Conservation (phyloP, 2,888 invertebrate species). For the Morpho helenor region DNA sequence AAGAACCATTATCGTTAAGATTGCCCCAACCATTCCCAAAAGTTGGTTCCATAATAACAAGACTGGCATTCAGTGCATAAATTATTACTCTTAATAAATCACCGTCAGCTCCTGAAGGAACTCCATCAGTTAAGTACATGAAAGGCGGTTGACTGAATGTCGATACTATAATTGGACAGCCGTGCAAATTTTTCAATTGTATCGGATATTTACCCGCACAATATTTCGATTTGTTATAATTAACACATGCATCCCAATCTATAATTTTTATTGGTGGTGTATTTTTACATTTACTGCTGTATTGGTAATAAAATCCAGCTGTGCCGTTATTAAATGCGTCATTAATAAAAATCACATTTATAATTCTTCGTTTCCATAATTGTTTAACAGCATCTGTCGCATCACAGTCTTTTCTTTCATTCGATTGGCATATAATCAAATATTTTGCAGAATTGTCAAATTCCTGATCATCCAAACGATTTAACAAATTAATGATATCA, state of each 20-base stretch:
- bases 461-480: constrained; percentile 38
- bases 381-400: constrained; percentile 41
- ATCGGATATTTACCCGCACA: constrained; percentile 39
- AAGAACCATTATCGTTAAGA: constrained; percentile 44
- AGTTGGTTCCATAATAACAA: constrained; percentile 47
- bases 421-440: constrained; percentile 52
- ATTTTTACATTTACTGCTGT: constrained; percentile 41
- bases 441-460: constrained; percentile 56
- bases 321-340: constrained; percentile 25
- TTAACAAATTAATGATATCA: constrained; percentile 39
- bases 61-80: constrained; percentile 47
- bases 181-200: constrained; percentile 49
- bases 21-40: constrained; percentile 32
- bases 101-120: constrained; percentile 53
- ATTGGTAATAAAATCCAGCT: constrained; percentile 48
- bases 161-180: constrained; percentile 51
- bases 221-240: constrained; percentile 15
- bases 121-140: constrained; percentile 45
- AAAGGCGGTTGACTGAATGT: constrained; percentile 54
- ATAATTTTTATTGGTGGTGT: constrained; percentile 40
- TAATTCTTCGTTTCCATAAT: constrained; percentile 52
- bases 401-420: constrained; percentile 39
- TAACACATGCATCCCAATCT: constrained; percentile 29
- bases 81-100: constrained; percentile 48
- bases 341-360: constrained; percentile 52